Conservation (phyloP, 2,113 vertebrate genomes). For the Australoheros scitulus region DNA sequence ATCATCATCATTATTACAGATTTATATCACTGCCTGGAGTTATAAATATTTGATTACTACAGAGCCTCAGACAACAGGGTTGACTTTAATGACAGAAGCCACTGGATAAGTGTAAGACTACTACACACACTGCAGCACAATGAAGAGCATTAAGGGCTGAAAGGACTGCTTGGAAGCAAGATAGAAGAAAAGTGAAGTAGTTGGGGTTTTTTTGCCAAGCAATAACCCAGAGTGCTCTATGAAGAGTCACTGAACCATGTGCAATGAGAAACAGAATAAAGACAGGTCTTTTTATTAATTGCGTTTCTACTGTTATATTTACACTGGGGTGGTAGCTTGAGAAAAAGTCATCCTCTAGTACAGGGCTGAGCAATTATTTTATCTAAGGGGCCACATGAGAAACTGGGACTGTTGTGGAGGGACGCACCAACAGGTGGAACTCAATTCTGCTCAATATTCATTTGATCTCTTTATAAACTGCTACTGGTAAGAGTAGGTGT, state of each 20-base stretch:
- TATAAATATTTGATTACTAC: background rate
- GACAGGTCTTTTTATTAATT: background rate
- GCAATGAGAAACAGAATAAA: background rate
- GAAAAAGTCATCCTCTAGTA: background rate
- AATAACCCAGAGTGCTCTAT: background rate
- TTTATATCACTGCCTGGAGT: background rate
- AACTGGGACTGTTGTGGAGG: too few relatives aligned
- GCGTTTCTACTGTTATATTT: background rate
- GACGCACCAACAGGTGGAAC: too few relatives aligned
- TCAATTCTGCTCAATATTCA: too few relatives aligned
- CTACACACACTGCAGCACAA: background rate
- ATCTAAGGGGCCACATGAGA: too few relatives aligned
- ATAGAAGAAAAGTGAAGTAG: background rate
- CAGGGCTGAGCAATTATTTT: too few relatives aligned
- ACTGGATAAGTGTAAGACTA: background rate
- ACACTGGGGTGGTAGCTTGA: background rate
- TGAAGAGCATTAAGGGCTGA: background rate
- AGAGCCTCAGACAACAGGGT: background rate
- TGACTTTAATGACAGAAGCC: background rate
- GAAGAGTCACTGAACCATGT: background rate
- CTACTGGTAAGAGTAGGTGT: too few relatives aligned
- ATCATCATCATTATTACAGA: background rate
- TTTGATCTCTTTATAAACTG: too few relatives aligned
- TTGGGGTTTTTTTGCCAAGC: background rate
- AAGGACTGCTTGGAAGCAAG: background rate